phyloP scores from a whole-genome alignment of 2,888 invertebrate species.

The Periphyllus acericola region DNA sequence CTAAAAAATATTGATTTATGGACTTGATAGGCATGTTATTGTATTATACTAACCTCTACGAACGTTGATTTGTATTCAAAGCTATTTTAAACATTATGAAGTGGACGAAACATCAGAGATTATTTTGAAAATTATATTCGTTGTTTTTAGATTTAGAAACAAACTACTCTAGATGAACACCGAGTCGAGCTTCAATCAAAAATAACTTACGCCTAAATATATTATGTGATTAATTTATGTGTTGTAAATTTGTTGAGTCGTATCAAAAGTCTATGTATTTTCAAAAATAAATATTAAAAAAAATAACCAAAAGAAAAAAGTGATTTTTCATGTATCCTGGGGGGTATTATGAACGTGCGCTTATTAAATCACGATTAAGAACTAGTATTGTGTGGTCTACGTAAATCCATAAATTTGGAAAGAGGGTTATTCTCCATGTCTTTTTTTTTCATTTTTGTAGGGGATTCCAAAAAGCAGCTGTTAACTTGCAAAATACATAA shows the following conservation, averaged over 20 bases:
- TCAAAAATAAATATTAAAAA: constrained; percentile 50
- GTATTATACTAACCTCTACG: background rate
- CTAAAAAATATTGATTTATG: background rate
- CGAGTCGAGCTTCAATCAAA: constrained; percentile 53
- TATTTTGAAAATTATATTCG: background rate
- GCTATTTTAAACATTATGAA: background rate
- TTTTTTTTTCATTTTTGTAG: background rate
- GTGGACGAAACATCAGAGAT: background rate
- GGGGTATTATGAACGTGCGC: background rate
- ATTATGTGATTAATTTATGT: constrained; percentile 46
- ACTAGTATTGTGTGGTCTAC: constrained; percentile 47
- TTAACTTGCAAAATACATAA: constrained; percentile 29
- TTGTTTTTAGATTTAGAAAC: constrained; percentile 37
- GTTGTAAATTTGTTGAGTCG: constrained; percentile 46
- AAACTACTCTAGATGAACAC: constrained; percentile 20
- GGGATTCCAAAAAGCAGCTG: constrained; percentile 49
- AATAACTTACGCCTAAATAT: constrained; percentile 20
- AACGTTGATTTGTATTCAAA: background rate
- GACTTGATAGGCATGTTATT: background rate
- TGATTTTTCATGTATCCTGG: constrained; percentile 43
- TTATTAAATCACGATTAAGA: constrained; percentile 54
- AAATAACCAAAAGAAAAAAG: constrained; percentile 21
- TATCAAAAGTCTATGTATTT: constrained; percentile 59
- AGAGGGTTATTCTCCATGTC: constrained; percentile 33
- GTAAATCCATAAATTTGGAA: constrained; percentile 56